These are phyloP conservation scores for Phalacrocorax aristotelis DNA, from an alignment of 2,113 vertebrate genomes.

Conservation along the genomic window DNA sequence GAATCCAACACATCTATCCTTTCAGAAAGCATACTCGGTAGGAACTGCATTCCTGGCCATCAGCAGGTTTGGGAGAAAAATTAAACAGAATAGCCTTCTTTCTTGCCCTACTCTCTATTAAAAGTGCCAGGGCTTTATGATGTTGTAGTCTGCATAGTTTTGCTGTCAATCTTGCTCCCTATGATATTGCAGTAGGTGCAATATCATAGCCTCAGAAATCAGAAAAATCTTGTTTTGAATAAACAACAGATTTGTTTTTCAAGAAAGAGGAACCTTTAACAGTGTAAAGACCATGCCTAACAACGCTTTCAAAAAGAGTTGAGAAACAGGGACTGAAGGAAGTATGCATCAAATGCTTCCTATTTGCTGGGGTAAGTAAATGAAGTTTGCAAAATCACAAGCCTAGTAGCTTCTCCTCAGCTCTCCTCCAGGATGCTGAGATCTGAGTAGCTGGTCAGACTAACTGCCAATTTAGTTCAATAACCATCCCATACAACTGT, in stretches of 20 bases:
- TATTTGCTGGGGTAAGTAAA: background rate
- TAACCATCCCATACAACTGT: background rate
- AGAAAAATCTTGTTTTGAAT: background rate
- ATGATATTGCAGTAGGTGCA: background rate
- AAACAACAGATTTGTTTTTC: background rate
- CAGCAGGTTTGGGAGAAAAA: background rate
- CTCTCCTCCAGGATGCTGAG: background rate
- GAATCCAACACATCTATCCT: background rate
- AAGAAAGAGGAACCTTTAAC: background rate
- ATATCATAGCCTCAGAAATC: background rate
- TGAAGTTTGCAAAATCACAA: background rate
- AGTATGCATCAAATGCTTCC: background rate
- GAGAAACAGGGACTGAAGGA: background rate
- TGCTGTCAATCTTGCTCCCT: background rate
- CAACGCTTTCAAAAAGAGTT: background rate
- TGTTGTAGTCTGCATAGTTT: background rate
- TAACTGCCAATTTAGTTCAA: background rate
- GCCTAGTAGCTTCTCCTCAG: background rate
- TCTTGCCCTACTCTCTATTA: background rate
- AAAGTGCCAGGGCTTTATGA: background rate
- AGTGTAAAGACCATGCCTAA: background rate
- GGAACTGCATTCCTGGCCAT: background rate
- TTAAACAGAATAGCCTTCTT: background rate
- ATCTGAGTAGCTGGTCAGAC: background rate
- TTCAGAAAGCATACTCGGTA: background rate